A percentile compares a stretch with the other conserved stretches of the same genome.
phyloP scores from a whole-genome alignment of 2,888 invertebrate species.

The Harpalus rufipes region DNA sequence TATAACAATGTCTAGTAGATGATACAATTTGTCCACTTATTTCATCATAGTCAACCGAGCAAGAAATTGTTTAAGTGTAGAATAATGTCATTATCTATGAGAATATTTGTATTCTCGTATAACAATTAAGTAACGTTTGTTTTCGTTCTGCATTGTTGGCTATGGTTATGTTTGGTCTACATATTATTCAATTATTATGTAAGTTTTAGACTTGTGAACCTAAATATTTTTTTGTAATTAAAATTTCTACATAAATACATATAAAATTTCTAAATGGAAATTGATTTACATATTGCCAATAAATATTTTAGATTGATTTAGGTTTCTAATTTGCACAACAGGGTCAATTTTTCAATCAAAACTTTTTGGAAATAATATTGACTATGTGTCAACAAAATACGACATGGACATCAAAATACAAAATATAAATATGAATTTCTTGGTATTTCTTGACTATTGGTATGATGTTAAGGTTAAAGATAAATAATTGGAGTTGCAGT shows the following conservation, averaged over 20 bases:
- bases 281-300: constrained; percentile 37
- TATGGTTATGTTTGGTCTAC: constrained; percentile 27
- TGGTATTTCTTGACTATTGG: too few species aligned
- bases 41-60: constrained; percentile 21
- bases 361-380: too few species aligned
- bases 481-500: too few species aligned
- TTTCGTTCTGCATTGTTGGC: constrained; percentile 26
- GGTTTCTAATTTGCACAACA: constrained; percentile 21
- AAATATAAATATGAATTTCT: too few species aligned
- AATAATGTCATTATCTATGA: constrained; percentile 31
- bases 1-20: not conserved
- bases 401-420: too few species aligned
- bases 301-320: constrained; percentile 12
- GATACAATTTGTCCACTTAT: not conserved
- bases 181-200: constrained; percentile 35
- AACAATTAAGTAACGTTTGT: constrained; percentile 16
- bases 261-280: constrained; percentile 2
- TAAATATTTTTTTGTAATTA: not conserved
- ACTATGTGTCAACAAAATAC: too few species aligned
- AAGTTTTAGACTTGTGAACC: not conserved
- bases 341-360: too few species aligned
- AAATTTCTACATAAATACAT: not conserved
- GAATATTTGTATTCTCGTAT: constrained; percentile 22
- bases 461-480: too few species aligned
- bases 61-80: constrained; percentile 20